Conservation (phyloP, 2,113 vertebrate genomes). For the Elanus axillaris region DNA sequence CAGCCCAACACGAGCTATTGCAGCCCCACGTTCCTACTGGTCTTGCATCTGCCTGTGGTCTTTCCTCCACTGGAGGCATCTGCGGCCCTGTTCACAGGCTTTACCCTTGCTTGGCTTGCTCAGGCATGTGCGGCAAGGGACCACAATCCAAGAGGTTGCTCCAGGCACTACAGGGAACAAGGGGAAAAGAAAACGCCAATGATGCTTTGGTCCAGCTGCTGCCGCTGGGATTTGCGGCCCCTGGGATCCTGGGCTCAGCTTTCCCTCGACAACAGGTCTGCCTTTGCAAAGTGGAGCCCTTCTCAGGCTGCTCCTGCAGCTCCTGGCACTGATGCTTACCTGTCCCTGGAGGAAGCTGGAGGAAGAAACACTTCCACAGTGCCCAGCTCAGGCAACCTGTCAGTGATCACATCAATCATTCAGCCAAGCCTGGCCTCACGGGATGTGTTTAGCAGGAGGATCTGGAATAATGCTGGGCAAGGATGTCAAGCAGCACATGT, state of each 20-base stretch:
- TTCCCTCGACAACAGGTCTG: not conserved
- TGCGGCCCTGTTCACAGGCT: accelerated
- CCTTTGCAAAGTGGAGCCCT: not conserved
- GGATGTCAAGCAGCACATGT: not conserved
- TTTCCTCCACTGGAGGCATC: not conserved
- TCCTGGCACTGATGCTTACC: not conserved
- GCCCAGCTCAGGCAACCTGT: not conserved
- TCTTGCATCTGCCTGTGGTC: not conserved
- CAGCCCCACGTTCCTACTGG: accelerated
- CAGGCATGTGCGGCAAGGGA: not conserved
- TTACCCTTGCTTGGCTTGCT: not conserved
- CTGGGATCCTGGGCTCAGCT: not conserved
- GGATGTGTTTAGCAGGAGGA: not conserved
- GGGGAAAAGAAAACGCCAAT: not conserved
- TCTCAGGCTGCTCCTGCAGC: not conserved
- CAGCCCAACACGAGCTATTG: not conserved
- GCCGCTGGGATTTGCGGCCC: not conserved
- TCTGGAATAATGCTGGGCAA: not conserved
- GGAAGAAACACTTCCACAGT: not conserved
- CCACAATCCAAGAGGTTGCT: not conserved
- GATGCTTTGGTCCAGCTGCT: not conserved
- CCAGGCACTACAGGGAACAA: not conserved
- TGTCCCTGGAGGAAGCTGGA: not conserved
- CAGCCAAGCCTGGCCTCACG: not conserved
- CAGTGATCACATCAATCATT: not conserved